Evolutionary conservation across 2,888 invertebrate species (phyloP), one percentile per base, ranked within the genome.

Genomic region (Melipona bicolor): DNA sequence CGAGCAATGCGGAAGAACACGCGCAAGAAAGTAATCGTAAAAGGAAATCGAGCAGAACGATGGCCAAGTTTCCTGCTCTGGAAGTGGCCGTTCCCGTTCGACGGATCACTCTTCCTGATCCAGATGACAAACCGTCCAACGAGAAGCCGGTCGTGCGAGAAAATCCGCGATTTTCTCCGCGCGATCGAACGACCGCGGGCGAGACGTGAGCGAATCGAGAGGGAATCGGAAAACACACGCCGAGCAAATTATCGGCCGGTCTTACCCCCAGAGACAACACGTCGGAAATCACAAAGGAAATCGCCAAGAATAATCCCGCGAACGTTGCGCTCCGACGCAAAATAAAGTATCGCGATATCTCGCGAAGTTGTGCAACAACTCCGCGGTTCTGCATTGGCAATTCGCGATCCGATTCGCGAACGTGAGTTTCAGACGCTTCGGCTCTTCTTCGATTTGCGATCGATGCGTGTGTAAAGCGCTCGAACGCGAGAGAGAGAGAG

Each of bases 41-140:
- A 84, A 77, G 76, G 65, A 79, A 83, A 81, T 50, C 65, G 72
- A 77, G 77, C 70, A 70, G 71, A 77, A 81, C 81, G 77, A 74
- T 24, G 72, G 43, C 75, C 69, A 79, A 79, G 86, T 88, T 82
- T 87, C 78, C 78, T 86, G 73, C 73, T 81, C 69, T 73, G 64
- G 59, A 43, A 77, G 36, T 61, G 70, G 11, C 62, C 24, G 77
- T 79, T 81, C 68, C 80, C 77, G 77, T 81, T 87, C 87, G 69
- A 85, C 77, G 73, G 77, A 84, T 86, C 84, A 85, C 87, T 86
- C 86, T 87, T 85, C 80, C 83, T 73, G 83, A 83, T 83, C 81
- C 56, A 65, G 54, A 78, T 67, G 85, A 80, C 81, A 71, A 67
- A 79, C 43, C 70, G n/a, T 9, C 32, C 24, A 56, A 59, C 52